Evolutionary conservation across 2,797 vertebrate genomes (phyloP).

Genomic region (Chelon labrosus): DNA sequence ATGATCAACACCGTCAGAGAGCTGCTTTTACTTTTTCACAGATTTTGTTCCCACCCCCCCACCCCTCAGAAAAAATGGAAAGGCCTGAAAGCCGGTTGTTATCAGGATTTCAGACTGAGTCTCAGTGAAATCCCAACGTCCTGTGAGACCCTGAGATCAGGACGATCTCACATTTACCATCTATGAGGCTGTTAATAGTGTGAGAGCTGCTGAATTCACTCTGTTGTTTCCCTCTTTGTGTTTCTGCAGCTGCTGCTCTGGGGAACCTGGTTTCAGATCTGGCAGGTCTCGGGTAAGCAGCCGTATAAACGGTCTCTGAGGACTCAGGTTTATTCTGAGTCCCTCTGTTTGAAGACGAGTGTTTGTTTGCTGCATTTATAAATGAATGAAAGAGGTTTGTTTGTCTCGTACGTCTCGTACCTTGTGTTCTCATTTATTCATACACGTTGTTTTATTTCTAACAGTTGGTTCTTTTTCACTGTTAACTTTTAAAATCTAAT

Average conservation of each 20-base stretch:
- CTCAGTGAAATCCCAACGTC: not conserved
- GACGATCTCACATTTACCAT: not conserved
- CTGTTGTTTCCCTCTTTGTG: conserved; percentile 27
- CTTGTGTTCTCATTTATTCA: no score
- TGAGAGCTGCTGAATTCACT: no score
- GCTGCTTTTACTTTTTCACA: not conserved
- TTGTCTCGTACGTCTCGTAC: not conserved
- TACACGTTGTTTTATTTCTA: no score
- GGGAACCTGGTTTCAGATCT: conserved; percentile 98
- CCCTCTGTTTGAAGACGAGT: not conserved
- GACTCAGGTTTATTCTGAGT: conserved; percentile 2
- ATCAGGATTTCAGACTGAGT: not conserved
- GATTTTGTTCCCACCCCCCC: not conserved
- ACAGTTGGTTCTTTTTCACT: no score
- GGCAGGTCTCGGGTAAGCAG: conserved; percentile 95
- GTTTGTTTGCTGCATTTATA: not conserved
- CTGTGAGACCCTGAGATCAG: not conserved
- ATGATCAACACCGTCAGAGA: not conserved
- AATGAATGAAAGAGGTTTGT: not conserved
- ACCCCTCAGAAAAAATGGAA: not conserved
- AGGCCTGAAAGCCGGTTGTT: not conserved
- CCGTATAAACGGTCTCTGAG: not conserved
- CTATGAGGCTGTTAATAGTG: no score
- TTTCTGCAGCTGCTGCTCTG: conserved; percentile 90
- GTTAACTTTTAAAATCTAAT: no score